Evolutionary conservation across 2,888 invertebrate species (phyloP), one percentile per base, ranked within the genome.

Genomic region (Corbicula japonica): DNA sequence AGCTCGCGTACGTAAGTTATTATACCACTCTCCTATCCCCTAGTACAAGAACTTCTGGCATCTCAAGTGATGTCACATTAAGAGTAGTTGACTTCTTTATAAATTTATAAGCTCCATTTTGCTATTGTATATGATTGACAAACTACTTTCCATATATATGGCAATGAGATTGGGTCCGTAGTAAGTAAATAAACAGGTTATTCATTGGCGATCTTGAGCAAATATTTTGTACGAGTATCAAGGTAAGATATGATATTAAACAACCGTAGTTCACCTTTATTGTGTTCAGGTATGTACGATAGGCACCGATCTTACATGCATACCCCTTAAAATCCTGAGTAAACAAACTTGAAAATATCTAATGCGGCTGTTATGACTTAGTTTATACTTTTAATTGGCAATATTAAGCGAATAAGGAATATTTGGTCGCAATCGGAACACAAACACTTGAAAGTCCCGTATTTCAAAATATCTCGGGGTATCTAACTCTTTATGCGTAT

Each of bases 201-300:
- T 66, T 66, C 66, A 54, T 12, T 21, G 28, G 54, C n/a, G 54
- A 38, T 38, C 66, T 35, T 52, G 21, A 54, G 38, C 30, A 54
- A 66, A 66, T 54, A 63, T 63, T 63, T 63, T 63, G 63, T 30
- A 48, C 50, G 26, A 35, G 62, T 63, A 66, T 66, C 66, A 35
- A 54, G 28, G 41, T 34, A 15, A 30, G 5, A 8, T 21, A 38
- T 41, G 41, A 66, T 66, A 52, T 66, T 54, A 26, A 41, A 52
- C 54, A 66, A 66, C 38, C 32, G 28, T n/a, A 3, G 26, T 21
- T 46, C 26, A 10, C 28, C 41, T 5, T 23, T 21, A 46, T 54
- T 28, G 41, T 28, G 26, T 38, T 15, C 15, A 6, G 10, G 18
- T 12, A 18, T 50, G n/a, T 28, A 26, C 12, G 38, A 38, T 38